A percentile compares a stretch with the other conserved stretches of the same genome.
These are phyloP conservation scores for Gavia stellata DNA, from an alignment of 2,113 vertebrate species.

Conservation along the genomic window DNA sequence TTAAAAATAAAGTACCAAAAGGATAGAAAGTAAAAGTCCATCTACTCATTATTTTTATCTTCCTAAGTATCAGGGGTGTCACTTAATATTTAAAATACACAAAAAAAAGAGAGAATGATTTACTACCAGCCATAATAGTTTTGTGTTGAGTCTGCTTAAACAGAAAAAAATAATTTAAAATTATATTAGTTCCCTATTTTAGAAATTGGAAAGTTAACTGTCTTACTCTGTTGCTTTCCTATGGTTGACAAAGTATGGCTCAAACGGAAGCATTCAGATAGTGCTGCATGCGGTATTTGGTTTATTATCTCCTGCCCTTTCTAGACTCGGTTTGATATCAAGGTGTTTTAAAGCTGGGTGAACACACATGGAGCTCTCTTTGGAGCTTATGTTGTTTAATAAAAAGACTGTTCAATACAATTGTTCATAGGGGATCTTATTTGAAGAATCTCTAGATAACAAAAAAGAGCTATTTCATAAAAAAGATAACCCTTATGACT, in stretches of 20 bases:
- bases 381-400: conserved; percentile 7
- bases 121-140: neutral
- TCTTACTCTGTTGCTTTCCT: neutral
- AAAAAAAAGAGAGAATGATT: neutral
- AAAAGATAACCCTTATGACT: neutral
- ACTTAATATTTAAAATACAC: neutral
- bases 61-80: neutral
- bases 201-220: neutral
- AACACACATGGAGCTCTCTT: neutral
- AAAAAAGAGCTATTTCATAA: conserved; percentile 8
- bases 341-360: neutral
- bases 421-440: conserved; percentile 5
- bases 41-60: neutral
- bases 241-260: neutral
- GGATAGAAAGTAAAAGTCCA: neutral
- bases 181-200: neutral
- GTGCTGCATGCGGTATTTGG: neutral
- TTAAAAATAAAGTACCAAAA: neutral
- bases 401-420: conserved; percentile 12
- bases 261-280: neutral
- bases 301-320: conserved; percentile 40
- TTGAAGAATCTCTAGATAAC: conserved; percentile 8
- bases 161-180: neutral
- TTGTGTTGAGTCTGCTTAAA: neutral
- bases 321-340: neutral